A percentile compares a stretch with the other conserved stretches of the same genome.
phyloP scores from a whole-genome alignment of 2,113 vertebrate species.

The Zootoca vivipara region DNA sequence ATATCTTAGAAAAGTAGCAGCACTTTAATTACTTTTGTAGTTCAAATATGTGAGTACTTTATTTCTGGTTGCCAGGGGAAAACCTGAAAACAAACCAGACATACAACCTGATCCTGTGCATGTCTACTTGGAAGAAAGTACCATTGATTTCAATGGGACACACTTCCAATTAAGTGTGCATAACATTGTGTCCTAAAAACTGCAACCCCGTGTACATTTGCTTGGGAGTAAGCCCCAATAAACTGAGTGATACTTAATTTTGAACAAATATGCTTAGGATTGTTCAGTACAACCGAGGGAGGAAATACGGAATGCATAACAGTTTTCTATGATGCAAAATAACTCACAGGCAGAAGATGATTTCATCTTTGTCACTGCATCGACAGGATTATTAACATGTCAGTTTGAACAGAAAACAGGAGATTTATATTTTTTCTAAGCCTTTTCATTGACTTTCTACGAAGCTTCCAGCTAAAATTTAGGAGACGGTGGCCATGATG shows the following conservation, averaged over 20 bases:
- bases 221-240: neutral
- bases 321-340: neutral
- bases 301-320: neutral
- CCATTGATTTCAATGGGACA: no score
- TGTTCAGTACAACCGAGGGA: neutral
- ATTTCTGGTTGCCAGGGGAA: no score
- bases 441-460: neutral
- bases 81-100: no score
- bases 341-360: neutral
- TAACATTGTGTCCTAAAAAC: neutral
- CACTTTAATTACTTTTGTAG: neutral
- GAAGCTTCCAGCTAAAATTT: neutral
- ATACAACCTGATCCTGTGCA: no score
- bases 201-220: neutral
- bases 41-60: neutral
- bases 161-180: neutral
- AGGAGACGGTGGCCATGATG: neutral
- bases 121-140: no score
- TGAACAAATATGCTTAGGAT: neutral
- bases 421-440: neutral
- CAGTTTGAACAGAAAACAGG: neutral
- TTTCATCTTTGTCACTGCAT: neutral
- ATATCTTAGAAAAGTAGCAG: neutral
- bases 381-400: neutral
- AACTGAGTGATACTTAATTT: neutral